These are phyloP conservation scores for Zoanthus solanderi DNA, from an alignment of 92 coral and sea anemone species.

Conservation along the genomic window DNA sequence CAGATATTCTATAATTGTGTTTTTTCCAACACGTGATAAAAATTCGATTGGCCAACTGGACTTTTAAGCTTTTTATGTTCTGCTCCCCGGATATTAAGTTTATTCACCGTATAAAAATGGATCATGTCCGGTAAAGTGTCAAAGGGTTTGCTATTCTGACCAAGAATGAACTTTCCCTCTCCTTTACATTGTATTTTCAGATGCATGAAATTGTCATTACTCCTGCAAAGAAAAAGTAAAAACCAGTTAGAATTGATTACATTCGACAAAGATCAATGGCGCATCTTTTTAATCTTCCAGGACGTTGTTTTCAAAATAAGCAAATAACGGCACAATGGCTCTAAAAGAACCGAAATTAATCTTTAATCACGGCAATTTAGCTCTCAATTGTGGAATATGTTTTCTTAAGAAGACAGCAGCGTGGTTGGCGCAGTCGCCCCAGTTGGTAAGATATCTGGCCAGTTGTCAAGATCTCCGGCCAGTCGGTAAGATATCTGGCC, in stretches of 20 bases:
- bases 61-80: slow-evolving; percentile 87
- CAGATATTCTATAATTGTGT: slow-evolving; percentile 19
- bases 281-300: no score
- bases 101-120: slow-evolving; percentile 84
- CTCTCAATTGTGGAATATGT: no score
- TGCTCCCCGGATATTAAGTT: slow-evolving; percentile 95
- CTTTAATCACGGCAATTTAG: neutral
- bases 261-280: no score
- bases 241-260: neutral
- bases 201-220: slow-evolving; percentile 91
- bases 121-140: slow-evolving; percentile 92
- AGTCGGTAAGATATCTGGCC: no score
- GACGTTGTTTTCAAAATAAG: neutral
- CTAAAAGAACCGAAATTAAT: no score
- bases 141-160: slow-evolving; percentile 98
- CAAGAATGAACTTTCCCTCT: slow-evolving; percentile 85
- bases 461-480: no score
- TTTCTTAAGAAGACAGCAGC: no score
- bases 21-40: slow-evolving; percentile 84
- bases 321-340: neutral
- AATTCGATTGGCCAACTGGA: slow-evolving; percentile 76
- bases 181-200: slow-evolving; percentile 79
- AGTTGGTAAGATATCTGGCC: no score
- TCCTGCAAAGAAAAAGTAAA: slow-evolving; percentile 61
- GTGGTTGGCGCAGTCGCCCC: no score